Percentiles rank a stretch among this genome's conserved stretches.
These are phyloP conservation scores for Drosophila littoralis DNA, from an alignment of 1,140 invertebrate species.

Conservation along the genomic window DNA sequence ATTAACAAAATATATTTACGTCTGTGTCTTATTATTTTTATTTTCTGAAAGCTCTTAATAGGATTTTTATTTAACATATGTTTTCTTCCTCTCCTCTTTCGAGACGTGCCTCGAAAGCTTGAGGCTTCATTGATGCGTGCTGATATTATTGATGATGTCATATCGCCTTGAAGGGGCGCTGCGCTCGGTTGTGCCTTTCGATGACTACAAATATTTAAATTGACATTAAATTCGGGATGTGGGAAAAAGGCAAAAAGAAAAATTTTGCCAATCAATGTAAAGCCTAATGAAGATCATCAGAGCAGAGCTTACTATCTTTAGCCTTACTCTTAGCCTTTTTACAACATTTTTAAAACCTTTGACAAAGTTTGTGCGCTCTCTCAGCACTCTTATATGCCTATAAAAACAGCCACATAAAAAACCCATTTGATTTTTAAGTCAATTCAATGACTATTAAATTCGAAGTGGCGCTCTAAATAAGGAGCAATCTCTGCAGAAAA, in stretches of 20 bases:
- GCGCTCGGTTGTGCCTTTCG: not conserved
- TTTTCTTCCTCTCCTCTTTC: conserved; percentile 24
- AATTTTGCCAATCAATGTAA: conserved; percentile 9
- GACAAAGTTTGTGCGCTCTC: conserved; percentile 39
- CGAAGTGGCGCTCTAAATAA: conserved; percentile 2
- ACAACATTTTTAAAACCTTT: conserved; percentile 36
- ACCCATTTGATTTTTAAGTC: conserved; percentile 10
- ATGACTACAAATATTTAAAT: conserved; percentile 39
- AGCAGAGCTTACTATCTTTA: conserved; percentile 3
- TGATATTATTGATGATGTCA: conserved; percentile 69
- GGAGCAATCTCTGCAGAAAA: conserved; percentile 8
- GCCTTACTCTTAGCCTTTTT: not conserved
- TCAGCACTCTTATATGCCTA: not conserved
- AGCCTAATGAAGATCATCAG: conserved; percentile 15
- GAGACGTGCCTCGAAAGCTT: conserved; percentile 47
- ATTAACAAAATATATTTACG: conserved; percentile 70
- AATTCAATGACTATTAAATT: conserved; percentile 18
- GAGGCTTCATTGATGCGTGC: conserved; percentile 59
- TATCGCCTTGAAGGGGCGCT: conserved; percentile 16
- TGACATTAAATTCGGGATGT: conserved; percentile 61
- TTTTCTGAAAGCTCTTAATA: conserved; percentile 75
- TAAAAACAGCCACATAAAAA: conserved; percentile 19
- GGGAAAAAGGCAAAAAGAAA: conserved; percentile 37
- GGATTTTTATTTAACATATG: conserved; percentile 79
- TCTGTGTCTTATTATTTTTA: conserved; percentile 31